phyloP scores from a whole-genome alignment of 2,797 vertebrate genomes.

The Apodemus agrarius region DNA sequence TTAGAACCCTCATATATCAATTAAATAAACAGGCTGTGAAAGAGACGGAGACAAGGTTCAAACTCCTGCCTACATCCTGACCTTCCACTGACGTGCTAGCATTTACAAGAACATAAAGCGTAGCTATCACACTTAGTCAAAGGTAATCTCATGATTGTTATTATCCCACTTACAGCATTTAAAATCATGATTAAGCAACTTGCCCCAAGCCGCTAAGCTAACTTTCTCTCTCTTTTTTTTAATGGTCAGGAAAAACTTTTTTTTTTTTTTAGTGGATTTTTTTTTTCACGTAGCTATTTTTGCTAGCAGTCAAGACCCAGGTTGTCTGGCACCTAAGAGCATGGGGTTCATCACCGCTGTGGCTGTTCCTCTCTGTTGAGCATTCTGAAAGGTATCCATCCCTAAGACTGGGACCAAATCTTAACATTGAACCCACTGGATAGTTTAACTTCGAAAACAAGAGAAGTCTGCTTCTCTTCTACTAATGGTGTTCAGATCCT shows the following conservation, averaged over 20 bases:
- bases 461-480: not conserved
- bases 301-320: not conserved
- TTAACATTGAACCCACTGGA: slow-evolving; percentile 16
- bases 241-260: not conserved
- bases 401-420: not conserved
- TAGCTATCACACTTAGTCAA: slow-evolving; percentile 8
- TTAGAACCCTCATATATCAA: not conserved
- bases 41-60: slow-evolving; percentile 1
- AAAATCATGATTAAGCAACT: slow-evolving; percentile 1
- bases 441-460: slow-evolving; percentile 40
- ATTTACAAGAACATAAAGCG: not conserved
- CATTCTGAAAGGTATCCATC: not conserved
- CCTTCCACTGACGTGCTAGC: not conserved
- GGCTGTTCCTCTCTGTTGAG: not conserved
- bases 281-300: slow-evolving; percentile 23
- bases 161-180: slow-evolving; percentile 17
- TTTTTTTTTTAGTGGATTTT: not conserved
- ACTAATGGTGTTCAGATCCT: not conserved
- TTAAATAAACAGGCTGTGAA: not conserved
- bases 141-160: not conserved
- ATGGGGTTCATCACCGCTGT: not conserved
- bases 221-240: not conserved
- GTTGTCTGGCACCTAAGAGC: slow-evolving; percentile 3
- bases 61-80: not conserved
- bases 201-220: not conserved